Evolutionary conservation across 1,140 invertebrate species (phyloP).

Genomic region (Zophobas atratus): DNA sequence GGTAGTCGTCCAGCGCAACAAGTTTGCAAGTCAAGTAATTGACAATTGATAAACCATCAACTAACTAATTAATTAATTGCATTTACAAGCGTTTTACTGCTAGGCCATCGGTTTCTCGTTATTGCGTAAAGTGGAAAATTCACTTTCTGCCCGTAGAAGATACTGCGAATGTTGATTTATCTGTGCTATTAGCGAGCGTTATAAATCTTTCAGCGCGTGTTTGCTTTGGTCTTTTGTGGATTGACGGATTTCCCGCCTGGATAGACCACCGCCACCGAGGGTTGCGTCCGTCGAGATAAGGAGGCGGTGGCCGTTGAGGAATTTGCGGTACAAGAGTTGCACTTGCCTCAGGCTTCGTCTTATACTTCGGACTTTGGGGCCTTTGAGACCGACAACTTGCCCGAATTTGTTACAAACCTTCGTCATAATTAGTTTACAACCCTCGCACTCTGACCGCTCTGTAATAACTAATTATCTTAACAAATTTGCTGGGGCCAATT

Average conservation of each 20-base stretch:
- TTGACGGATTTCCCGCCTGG: constrained; percentile 29
- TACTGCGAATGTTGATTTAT: constrained; percentile 43
- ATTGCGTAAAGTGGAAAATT: constrained; percentile 16
- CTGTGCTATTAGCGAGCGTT: constrained; percentile 36
- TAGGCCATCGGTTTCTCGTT: constrained; percentile 45
- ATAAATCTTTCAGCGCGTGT: constrained; percentile 47
- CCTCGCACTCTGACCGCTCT: constrained; percentile 3
- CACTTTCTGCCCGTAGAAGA: constrained; percentile 1
- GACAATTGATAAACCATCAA: constrained; percentile 58
- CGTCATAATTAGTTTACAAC: constrained; percentile 35
- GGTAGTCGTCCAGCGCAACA: constrained; percentile 46
- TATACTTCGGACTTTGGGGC: constrained; percentile 34
- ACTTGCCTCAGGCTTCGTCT: constrained; percentile 32
- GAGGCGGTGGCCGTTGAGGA: constrained; percentile 30
- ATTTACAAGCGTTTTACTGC: constrained; percentile 50
- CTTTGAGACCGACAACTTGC: constrained; percentile 32
- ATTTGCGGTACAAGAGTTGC: constrained; percentile 36
- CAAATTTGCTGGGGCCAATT: constrained; percentile 38
- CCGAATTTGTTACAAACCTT: constrained; percentile 36
- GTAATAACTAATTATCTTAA: constrained; percentile 43
- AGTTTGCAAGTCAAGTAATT: constrained; percentile 57
- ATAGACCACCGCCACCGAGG: constrained; percentile 28
- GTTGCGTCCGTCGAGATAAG: constrained; percentile 33
- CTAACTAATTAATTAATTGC: constrained; percentile 61
- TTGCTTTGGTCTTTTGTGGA: constrained; percentile 33